Conservation (phyloP, 30 jellyfish, hydroid and myxozoan species). For the Clytia hemisphaerica region DNA sequence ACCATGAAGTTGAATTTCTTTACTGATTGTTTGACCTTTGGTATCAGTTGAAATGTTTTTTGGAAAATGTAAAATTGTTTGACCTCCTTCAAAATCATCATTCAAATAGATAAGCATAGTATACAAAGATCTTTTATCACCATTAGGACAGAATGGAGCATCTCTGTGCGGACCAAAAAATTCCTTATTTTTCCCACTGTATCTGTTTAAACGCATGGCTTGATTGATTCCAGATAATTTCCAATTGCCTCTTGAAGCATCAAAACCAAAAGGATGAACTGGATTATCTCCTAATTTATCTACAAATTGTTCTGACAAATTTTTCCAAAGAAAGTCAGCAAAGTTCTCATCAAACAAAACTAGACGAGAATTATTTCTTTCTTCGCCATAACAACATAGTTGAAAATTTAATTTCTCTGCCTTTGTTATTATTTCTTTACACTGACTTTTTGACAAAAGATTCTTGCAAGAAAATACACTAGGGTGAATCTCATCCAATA, state of each 20-base stretch:
- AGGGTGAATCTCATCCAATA: background rate
- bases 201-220: slow-evolving; percentile 24
- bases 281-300: too few relatives aligned
- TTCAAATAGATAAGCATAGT: slow-evolving; percentile 43
- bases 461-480: background rate
- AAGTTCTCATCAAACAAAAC: slow-evolving; percentile 24
- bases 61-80: slow-evolving; percentile 37
- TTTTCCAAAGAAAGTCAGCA: slow-evolving; percentile 32
- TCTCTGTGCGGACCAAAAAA: slow-evolving; percentile 34
- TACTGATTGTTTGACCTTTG: slow-evolving; percentile 32
- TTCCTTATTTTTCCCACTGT: background rate
- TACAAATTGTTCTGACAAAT: too few relatives aligned
- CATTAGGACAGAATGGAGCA: slow-evolving; percentile 56
- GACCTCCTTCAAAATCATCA: slow-evolving; percentile 51
- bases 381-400: background rate
- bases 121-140: slow-evolving; percentile 45
- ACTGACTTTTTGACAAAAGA: slow-evolving; percentile 16
- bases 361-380: slow-evolving; percentile 30
- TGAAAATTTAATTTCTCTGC: background rate
- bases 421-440: slow-evolving; percentile 22
- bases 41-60: background rate
- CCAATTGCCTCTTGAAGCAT: slow-evolving; percentile 50
- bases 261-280: slow-evolving; percentile 52
- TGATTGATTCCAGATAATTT: slow-evolving; percentile 20
- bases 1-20: slow-evolving; percentile 37